Base-by-base conservation (phyloP, 2,113 vertebrate genomes). In the Ascaphus truei region DNA sequence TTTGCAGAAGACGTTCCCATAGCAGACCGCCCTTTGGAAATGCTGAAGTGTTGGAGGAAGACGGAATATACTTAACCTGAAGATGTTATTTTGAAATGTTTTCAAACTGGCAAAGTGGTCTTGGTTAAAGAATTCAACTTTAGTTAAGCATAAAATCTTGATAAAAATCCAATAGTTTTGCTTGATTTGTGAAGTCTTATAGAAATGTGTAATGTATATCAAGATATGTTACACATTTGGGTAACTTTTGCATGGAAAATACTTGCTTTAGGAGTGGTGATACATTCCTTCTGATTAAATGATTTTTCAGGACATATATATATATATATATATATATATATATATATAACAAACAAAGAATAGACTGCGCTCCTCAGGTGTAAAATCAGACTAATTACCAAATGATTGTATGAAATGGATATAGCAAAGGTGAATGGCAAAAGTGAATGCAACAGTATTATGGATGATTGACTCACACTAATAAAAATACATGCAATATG, bases 101-200 rank as follows among this genome's bases (percentile, higher is more conserved):
- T 58, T 68, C 27, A 58, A 67, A 67, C 39, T 67, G 64, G 64
- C 64, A 52, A 26, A 67, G 51, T 25, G 18, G 36, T 9, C 7
- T 12, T 8, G n/a, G 27, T 33, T 27, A 23, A 56, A 67, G 57
- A 23, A 27, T 16, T 47, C 51, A 57, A 33, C 55, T 6, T 4
- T 33, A 12, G 27, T 57, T 22, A 48, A 29, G 30, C 30, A 33
- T 3, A 45, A 50, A 30, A 56, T 34, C 39, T 33, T 48, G 55
- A 68, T 47, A 15, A 8, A 4, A 2, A 12, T 58, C 65, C 65
- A 58, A 16, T 22, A 25, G 22, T 3, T 25, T 13, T 26, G 31
- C 27, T 34, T 67, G 64, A 67, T 57, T 57, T 67, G 64, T 57
- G 64, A 67, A 45, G 64, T 34, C 27, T 25, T 23, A 30, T 45